These are phyloP conservation scores for Catostomus latipinnis DNA, from an alignment of 2,797 vertebrate genomes.

Conservation along the genomic window DNA sequence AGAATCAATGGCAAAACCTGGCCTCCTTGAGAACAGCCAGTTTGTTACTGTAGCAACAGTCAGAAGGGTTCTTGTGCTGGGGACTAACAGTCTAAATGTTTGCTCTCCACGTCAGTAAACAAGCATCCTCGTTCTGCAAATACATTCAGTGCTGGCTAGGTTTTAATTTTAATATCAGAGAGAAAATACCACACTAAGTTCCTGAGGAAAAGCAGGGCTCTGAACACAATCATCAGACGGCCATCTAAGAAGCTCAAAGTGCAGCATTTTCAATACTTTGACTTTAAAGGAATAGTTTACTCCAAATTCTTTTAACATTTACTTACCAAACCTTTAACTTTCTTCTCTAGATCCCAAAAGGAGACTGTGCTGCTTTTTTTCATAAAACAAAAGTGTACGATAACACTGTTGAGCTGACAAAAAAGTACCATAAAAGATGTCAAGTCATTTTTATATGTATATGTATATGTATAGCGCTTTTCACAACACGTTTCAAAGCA, in stretches of 20 bases:
- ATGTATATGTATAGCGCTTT: neutral
- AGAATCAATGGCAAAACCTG: neutral
- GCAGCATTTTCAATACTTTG: neutral
- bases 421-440: neutral
- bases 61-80: conserved; percentile 2
- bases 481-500: too few relatives aligned
- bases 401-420: neutral
- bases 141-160: neutral
- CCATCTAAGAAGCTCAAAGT: neutral
- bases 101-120: conserved; percentile 1
- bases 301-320: neutral
- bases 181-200: neutral
- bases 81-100: neutral
- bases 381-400: neutral
- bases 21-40: conserved; percentile 6
- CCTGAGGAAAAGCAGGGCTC: neutral
- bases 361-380: neutral
- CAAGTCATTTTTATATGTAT: too few relatives aligned
- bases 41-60: conserved; percentile 34
- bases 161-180: neutral
- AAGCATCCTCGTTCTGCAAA: neutral
- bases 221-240: conserved; percentile 24
- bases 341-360: too few relatives aligned
- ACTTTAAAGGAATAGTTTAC: neutral
- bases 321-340: neutral